Evolutionary conservation across 2,797 vertebrate genomes (phyloP), one percentile per base, ranked within the genome.

Genomic region (Smutsia gigantea): DNA sequence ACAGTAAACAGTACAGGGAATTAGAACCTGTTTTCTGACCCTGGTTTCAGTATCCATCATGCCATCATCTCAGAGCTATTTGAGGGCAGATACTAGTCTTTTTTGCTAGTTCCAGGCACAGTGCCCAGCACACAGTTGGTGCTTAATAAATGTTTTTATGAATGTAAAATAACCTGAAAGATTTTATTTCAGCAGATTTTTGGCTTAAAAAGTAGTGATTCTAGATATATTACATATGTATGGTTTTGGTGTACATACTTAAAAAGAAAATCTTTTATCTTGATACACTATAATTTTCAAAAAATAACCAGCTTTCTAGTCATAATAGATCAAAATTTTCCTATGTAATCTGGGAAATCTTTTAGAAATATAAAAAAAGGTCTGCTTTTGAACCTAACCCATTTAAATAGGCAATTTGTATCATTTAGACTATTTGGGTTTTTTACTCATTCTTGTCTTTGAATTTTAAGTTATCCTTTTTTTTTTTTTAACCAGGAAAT

Each of bases 391-490:
- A 93, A 88, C 23, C 87, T 63, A 82, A 21, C 64, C 39, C 17
- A 81, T 79, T 90, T 95, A 94, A 94, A 66, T 17, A 96, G 69
- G 23, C 92, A 34, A 75, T 95, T 90, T 83, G 23, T 94, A 85
- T 96, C n/a, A 90, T 84, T 94, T 87, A 89, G 74, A 81, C 14
- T 91, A 25, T 81, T 86, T 86, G 51, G 8, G 17, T 81, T 64
- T 93, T 89, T 90, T 69, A 57, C 46, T 90, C n/a, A 77, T 78
- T 93, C 23, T 31, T 68, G 72, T 85, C 49, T 61, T 92, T 86
- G 39, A 89, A 71, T 94, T 96, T 96, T 93, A 90, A 89, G 14
- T 78, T 97, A 71, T 4, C 12, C 9, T 27, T 55, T 46, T 63
- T 68, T 77, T 68, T 83, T 7, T 46, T 37, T 85, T 88, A 88